A percentile compares a stretch with the other conserved stretches of the same genome.
Conservation (phyloP, 2,113 vertebrate genomes). For the Phainopepla nitens region DNA sequence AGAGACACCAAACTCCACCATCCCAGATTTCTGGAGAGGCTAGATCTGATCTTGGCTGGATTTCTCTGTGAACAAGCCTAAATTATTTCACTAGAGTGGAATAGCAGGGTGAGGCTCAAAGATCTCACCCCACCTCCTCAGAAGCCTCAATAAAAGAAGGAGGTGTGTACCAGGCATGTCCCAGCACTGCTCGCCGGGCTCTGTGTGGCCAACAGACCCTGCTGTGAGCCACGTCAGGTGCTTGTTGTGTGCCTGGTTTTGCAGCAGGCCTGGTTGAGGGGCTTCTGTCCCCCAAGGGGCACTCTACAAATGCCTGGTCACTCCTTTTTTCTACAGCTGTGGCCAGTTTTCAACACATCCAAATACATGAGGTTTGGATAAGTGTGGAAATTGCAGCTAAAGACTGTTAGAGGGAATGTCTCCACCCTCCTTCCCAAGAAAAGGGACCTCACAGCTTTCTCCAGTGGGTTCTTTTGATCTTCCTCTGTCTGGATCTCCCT, state of each 20-base stretch:
- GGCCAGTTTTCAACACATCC: neutral
- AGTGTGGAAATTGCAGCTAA: neutral
- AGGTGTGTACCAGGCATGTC: neutral
- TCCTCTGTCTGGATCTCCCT: neutral
- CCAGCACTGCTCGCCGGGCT: rapidly evolving
- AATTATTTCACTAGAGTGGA: neutral
- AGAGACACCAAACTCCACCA: neutral
- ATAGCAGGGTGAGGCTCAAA: neutral
- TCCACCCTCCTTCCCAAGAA: neutral
- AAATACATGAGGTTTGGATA: neutral
- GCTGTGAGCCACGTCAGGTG: rapidly evolving
- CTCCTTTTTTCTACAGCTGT: neutral
- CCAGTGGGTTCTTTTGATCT: neutral
- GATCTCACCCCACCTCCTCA: neutral
- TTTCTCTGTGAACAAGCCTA: neutral
- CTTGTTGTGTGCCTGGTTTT: neutral
- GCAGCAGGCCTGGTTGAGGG: neutral
- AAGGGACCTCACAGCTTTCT: neutral
- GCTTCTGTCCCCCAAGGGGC: neutral
- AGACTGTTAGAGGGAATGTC: neutral
- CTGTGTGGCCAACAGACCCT: neutral
- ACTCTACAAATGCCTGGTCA: rapidly evolving
- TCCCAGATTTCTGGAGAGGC: neutral
- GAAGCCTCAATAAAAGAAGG: neutral
- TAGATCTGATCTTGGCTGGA: neutral